phyloP scores from a whole-genome alignment of 2,888 invertebrate genomes.

The Drosophila melanocephala region DNA sequence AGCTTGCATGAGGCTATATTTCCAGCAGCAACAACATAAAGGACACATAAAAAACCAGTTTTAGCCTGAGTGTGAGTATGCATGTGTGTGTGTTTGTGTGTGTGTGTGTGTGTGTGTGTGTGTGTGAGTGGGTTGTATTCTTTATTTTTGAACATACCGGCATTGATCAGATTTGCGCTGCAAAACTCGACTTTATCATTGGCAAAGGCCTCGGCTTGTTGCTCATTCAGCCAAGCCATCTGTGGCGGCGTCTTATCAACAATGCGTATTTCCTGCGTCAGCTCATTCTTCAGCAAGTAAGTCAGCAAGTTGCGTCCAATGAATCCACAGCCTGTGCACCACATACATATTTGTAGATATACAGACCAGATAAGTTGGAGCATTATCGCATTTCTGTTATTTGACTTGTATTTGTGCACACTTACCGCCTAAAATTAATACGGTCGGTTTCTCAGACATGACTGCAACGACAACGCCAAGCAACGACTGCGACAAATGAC shows the following conservation, averaged over 20 bases:
- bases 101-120: constrained; percentile 27
- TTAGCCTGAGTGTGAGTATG: constrained; percentile 16
- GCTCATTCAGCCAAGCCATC: constrained; percentile 94
- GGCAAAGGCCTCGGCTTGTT: constrained; percentile 90
- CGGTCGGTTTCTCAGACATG: constrained; percentile 84
- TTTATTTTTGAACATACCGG: constrained; percentile 87
- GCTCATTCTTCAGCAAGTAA: constrained; percentile 91
- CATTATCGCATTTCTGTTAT: constrained; percentile 8
- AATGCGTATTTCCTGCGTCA: constrained; percentile 91
- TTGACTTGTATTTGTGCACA: constrained; percentile 22
- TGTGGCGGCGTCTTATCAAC: constrained; percentile 97
- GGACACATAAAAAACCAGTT: constrained; percentile 62
- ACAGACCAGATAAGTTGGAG: constrained; percentile 39
- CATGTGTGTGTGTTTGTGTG: constrained; percentile 8
- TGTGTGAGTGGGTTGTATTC: constrained; percentile 28
- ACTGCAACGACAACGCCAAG: constrained; percentile 34
- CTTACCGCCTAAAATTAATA: constrained; percentile 85
- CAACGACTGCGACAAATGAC: constrained; percentile 38
- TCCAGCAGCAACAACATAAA: constrained; percentile 50
- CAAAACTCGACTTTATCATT: constrained; percentile 93
- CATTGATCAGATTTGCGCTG: constrained; percentile 96
- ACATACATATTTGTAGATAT: constrained; percentile 4
- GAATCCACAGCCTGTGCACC: constrained; percentile 94
- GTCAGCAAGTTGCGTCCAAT: constrained; percentile 95
- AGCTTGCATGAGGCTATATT: constrained; percentile 91